phyloP scores from a whole-genome alignment of 2,113 vertebrate species.

The Phalacrocorax carbo region DNA sequence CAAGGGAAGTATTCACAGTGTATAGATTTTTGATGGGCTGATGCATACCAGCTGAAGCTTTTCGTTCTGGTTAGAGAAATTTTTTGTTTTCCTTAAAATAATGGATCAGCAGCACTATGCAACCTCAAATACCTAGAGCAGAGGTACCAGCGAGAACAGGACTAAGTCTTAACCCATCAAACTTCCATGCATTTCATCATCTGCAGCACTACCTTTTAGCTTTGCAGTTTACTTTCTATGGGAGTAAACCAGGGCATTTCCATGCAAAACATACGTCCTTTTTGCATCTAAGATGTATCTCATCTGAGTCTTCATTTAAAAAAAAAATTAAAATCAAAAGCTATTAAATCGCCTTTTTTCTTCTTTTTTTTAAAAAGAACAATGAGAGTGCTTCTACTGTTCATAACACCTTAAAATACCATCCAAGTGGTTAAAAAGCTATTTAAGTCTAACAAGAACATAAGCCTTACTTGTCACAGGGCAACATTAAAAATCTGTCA shows the following conservation, averaged over 20 bases:
- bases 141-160: not conserved
- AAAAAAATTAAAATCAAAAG: not conserved
- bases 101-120: not conserved
- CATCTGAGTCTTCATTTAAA: not conserved
- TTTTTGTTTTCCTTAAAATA: not conserved
- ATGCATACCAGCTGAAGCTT: not conserved
- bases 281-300: not conserved
- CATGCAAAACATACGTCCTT: not conserved
- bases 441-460: not conserved
- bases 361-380: not conserved
- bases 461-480: not conserved
- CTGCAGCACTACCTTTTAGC: not conserved
- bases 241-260: not conserved
- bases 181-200: not conserved
- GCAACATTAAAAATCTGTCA: not conserved
- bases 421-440: not conserved
- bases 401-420: not conserved
- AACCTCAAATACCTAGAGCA: not conserved
- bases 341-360: not conserved
- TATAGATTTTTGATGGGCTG: not conserved
- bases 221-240: not conserved
- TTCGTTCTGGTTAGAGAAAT: not conserved
- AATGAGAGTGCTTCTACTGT: not conserved
- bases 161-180: not conserved
- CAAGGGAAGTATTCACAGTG: rapidly evolving